A percentile compares a stretch with the other conserved stretches of the same genome.
These are phyloP conservation scores for Escarpia spicata DNA, from an alignment of 2,888 invertebrate genomes.

Conservation along the genomic window DNA sequence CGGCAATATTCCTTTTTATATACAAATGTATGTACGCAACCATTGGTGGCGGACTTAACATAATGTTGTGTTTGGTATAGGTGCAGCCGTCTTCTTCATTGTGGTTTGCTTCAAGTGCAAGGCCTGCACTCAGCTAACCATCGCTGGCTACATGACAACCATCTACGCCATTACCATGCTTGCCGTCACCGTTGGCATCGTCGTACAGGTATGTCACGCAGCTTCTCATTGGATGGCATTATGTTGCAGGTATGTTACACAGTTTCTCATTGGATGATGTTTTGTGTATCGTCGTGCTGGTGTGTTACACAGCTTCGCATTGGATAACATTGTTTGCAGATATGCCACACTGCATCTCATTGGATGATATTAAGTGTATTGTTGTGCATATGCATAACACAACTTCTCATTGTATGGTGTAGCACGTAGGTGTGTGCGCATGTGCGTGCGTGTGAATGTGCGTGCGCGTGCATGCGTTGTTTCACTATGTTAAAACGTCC, in stretches of 20 bases:
- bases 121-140: slow-evolving; percentile 50
- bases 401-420: not conserved
- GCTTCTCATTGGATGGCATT: not conserved
- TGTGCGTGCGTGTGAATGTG: not conserved
- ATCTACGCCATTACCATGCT: slow-evolving; percentile 73
- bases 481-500: not conserved
- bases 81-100: slow-evolving; percentile 52
- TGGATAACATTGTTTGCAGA: no score
- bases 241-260: slow-evolving; percentile 71
- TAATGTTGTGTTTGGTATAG: not conserved
- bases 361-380: not conserved
- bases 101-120: slow-evolving; percentile 52
- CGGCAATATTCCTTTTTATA: no score
- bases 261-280: not conserved
- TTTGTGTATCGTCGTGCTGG: not conserved
- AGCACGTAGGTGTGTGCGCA: not conserved
- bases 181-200: slow-evolving; percentile 77
- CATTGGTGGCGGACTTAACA: not conserved
- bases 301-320: not conserved
- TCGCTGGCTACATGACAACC: slow-evolving; percentile 69
- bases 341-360: no score
- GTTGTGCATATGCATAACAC: not conserved
- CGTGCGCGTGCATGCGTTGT: no score
- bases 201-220: slow-evolving; percentile 74
- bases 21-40: no score